Evolutionary conservation across 2,888 invertebrate species (phyloP).

Genomic region (Trachelus tabidus): DNA sequence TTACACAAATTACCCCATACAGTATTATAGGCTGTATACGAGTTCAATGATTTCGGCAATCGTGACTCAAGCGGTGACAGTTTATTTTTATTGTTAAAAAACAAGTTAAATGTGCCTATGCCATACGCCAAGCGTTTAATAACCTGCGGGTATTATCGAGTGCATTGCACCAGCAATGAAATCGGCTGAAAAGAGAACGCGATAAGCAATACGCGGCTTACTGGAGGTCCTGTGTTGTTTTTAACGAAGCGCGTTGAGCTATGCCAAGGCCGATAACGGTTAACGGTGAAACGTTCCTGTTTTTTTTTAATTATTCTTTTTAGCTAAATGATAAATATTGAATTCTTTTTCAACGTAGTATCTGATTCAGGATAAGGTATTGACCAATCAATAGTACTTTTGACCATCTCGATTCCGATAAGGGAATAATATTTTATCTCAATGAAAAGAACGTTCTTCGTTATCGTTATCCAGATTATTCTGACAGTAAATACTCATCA

Average conservation of each 20-base stretch:
- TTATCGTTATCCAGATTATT: not conserved
- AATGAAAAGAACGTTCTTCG: not conserved
- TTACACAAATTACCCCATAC: not conserved
- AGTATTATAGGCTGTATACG: not conserved
- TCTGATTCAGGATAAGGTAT: no score
- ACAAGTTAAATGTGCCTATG: not conserved
- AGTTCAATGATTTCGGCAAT: not conserved
- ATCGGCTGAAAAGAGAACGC: not conserved
- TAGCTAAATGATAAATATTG: not conserved
- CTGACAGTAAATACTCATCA: not conserved
- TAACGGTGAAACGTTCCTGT: not conserved
- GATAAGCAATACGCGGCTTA: not conserved
- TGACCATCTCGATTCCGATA: not conserved
- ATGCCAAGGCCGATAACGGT: not conserved
- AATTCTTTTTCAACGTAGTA: not conserved
- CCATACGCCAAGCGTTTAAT: not conserved
- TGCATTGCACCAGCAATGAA: not conserved
- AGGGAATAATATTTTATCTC: not conserved
- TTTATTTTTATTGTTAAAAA: not conserved
- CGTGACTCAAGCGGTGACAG: not conserved
- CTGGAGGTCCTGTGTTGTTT: not conserved
- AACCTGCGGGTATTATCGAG: not conserved
- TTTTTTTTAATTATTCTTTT: not conserved
- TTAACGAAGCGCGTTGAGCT: not conserved
- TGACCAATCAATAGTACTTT: not conserved